phyloP scores from a whole-genome alignment of 2,888 invertebrate species.

The Spodoptera picta region DNA sequence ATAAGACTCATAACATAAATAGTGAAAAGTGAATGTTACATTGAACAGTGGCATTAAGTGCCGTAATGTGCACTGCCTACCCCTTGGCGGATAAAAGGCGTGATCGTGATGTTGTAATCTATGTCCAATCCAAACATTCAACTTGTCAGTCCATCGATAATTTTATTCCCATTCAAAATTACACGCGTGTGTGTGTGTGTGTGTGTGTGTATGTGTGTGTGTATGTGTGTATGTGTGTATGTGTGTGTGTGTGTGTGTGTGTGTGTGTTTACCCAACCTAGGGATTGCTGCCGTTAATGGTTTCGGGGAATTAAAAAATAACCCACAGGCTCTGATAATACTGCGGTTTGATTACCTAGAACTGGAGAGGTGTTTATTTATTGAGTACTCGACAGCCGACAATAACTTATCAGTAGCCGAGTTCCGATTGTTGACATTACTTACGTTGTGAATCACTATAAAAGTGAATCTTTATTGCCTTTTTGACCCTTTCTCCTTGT shows the following conservation, averaged over 20 bases:
- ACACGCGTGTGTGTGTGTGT: constrained; percentile 29
- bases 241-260: constrained; percentile 22
- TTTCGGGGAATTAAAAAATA: constrained; percentile 66
- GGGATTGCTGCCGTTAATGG: constrained; percentile 56
- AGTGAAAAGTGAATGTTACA: too few relatives aligned
- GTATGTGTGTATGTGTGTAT: constrained; percentile 23
- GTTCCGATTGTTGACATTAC: constrained; percentile 66
- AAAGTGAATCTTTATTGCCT: constrained; percentile 57
- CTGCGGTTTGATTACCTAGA: constrained; percentile 67
- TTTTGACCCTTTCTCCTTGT: constrained; percentile 47
- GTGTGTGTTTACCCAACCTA: constrained; percentile 26
- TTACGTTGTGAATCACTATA: constrained; percentile 57
- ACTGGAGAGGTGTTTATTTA: constrained; percentile 68
- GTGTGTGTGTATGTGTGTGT: constrained; percentile 31
- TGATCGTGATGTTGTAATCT: constrained; percentile 1
- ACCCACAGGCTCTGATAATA: constrained; percentile 58
- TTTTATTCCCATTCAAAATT: constrained; percentile 47
- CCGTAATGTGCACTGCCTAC: too few relatives aligned
- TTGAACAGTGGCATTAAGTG: too few relatives aligned
- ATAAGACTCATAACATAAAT: too few relatives aligned
- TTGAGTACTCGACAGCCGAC: constrained; percentile 63
- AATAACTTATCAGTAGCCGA: constrained; percentile 67
- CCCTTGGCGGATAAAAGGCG: too few relatives aligned
- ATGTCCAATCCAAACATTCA: constrained; percentile 24
- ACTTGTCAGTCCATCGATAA: constrained; percentile 30